Base-by-base conservation (phyloP, 2,113 vertebrate species). In the Alethe castanea region DNA sequence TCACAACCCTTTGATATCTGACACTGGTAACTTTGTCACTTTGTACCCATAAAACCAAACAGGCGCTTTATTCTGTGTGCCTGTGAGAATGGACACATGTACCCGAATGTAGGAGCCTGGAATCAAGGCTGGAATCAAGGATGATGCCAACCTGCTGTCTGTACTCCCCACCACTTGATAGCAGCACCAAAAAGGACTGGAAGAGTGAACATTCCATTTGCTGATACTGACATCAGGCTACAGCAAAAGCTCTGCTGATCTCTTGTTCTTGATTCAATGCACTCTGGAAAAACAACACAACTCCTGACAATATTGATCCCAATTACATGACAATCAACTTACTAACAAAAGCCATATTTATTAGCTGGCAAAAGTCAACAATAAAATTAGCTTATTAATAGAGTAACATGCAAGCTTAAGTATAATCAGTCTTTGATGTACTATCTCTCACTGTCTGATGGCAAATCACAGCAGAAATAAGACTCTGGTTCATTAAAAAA, bases 391-490 rank as follows among this genome's bases (percentile, higher is more conserved):
- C 20, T 82, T 65, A 93, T 72, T 80, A 91, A 90, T 5, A 24
- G 45, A 91, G 56, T 15, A 85, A 71, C 35, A 64, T 16, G 57
- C 31, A 78, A 87, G 52, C 40, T 85, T 60, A 79, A 90, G n/a
- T 50, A 56, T 76, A 71, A 85, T 47, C 52, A 67, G 50, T 65
- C 70, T 89, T 81, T 53, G 70, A 85, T 28, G 44, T 64, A 81
- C 52, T 56, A 16, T 62, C 53, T 92, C 56, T 66, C 81, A 77
- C 10, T 84, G 52, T 42, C 89, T 53, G 61, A 59, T 0, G 16
- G 65, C 57, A 92, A 91, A 71, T 59, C 48, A 53, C 87, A 81
- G n/a, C 31, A 91, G 48, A 96, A 60, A 60, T 67, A 96, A 87
- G 56, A 85, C 10, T 10, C 9, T 48, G 6, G 44, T 52, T 79